These are phyloP conservation scores for Neodiprion fabricii DNA, from an alignment of 1,140 invertebrate genomes.

Conservation along the genomic window DNA sequence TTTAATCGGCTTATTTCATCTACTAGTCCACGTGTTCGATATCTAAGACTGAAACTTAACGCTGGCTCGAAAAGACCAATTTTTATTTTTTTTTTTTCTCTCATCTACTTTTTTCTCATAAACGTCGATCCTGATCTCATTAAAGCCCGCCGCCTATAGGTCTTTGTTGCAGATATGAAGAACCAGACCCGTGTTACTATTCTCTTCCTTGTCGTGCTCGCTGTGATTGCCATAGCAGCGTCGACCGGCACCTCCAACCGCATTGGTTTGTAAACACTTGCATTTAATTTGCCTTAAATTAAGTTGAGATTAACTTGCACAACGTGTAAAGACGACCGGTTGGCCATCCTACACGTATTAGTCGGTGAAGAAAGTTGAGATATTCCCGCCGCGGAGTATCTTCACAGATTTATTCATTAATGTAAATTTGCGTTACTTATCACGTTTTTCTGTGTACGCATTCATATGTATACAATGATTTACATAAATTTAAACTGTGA, in stretches of 20 bases:
- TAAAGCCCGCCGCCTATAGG: not conserved
- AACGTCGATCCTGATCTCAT: not conserved
- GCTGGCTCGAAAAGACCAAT: conserved; percentile 14
- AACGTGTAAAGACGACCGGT: too few relatives aligned
- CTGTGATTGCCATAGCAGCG: conserved; percentile 19
- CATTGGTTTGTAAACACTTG: conserved; percentile 26
- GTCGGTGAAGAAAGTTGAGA: not conserved
- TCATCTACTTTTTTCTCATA: too few relatives aligned
- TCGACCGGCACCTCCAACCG: conserved; percentile 22
- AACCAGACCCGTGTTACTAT: conserved; percentile 24
- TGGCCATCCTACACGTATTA: too few relatives aligned
- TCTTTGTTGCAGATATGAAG: conserved; percentile 38
- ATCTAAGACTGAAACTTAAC: conserved; percentile 18
- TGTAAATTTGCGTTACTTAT: conserved; percentile 21
- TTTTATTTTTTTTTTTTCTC: too few relatives aligned
- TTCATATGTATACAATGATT: conserved; percentile 9
- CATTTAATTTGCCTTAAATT: conserved; percentile 6
- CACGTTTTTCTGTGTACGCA: not conserved
- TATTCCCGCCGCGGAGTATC: not conserved
- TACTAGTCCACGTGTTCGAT: too few relatives aligned
- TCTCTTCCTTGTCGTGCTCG: not conserved
- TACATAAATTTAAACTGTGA: conserved; percentile 7
- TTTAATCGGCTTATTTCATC: too few relatives aligned
- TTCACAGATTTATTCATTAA: not conserved
- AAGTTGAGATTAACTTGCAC: not conserved